These are phyloP conservation scores for Mylabris sibirica DNA, from an alignment of 2,888 invertebrate species.

Conservation along the genomic window DNA sequence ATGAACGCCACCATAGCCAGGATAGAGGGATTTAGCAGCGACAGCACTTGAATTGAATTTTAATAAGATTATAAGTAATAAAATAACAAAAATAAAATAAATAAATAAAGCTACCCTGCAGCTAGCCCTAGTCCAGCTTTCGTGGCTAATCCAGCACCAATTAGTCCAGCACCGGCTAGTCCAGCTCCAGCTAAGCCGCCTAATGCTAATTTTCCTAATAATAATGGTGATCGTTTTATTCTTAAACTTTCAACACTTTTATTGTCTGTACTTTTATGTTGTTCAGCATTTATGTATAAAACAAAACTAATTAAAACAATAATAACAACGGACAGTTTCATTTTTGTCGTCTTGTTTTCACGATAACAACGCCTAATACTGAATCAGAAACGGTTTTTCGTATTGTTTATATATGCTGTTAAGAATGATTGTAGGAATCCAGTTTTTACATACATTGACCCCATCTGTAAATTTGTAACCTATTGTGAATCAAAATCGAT, in stretches of 20 bases:
- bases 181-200: constrained; percentile 26
- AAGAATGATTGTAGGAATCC: background rate
- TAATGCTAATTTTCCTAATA: constrained; percentile 21
- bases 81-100: background rate
- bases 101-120: constrained; percentile 22
- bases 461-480: background rate
- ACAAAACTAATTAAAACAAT: constrained; percentile 23
- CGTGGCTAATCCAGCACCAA: constrained; percentile 24
- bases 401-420: constrained; percentile 5
- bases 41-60: constrained; percentile 1
- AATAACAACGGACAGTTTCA: constrained; percentile 23
- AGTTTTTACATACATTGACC: constrained; percentile 9
- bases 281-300: constrained; percentile 21
- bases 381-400: background rate
- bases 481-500: constrained; percentile 12
- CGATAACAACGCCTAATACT: constrained; percentile 12
- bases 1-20: constrained; percentile 21
- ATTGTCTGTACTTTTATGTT: background rate
- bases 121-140: constrained; percentile 24
- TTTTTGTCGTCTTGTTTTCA: constrained; percentile 19
- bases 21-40: background rate
- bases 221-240: constrained; percentile 22
- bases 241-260: constrained; percentile 19
- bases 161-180: constrained; percentile 26
- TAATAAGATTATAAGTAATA: background rate